Evolutionary conservation across 2,888 invertebrate species (phyloP), one percentile per base, ranked within the genome.

Genomic region (Diogma glabrata): DNA sequence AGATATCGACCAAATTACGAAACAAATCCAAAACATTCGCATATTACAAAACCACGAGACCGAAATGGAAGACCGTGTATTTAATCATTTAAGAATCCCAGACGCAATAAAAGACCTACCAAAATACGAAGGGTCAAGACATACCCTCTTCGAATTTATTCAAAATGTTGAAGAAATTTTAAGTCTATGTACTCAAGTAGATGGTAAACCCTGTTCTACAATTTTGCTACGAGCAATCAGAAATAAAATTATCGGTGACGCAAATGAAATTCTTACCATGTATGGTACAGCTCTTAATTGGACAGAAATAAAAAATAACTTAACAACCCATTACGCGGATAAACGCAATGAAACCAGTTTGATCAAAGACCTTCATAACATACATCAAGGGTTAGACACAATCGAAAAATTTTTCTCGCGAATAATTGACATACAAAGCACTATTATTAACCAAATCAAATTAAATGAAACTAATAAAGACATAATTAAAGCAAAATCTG

Each of bases 41-140:
- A n/a, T n/a, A n/a, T n/a, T n/a, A n/a, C n/a, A n/a, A n/a, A n/a
- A n/a, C n/a, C n/a, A n/a, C n/a, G n/a, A n/a, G n/a, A n/a, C n/a
- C n/a, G n/a, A n/a, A n/a, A n/a, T n/a, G n/a, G n/a, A n/a, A n/a
- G n/a, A n/a, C n/a, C n/a, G n/a, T 33, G 12, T 33, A 10, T 54
- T 54, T 38, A 48, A 54, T 36, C 20, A 45, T 20, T 10, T 56
- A 10, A 28, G 56, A 28, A 51, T 58, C 6, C 56, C 57, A 0
- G 57, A 58, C 36, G 56, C 53, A n/a, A 55, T 56, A 10, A 57
- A 57, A 26, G 54, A 58, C 36, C 26, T 57, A 14, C 55, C 57
- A 1, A 52, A 53, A 24, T 56, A 51, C 23, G 52, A 57, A 20
- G 51, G 51, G 1, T 54, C 53, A n/a, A 51, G 52, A 3, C 26